Evolutionary conservation across 2,113 vertebrate genomes (phyloP).

Genomic region (Laticauda laticaudata): DNA sequence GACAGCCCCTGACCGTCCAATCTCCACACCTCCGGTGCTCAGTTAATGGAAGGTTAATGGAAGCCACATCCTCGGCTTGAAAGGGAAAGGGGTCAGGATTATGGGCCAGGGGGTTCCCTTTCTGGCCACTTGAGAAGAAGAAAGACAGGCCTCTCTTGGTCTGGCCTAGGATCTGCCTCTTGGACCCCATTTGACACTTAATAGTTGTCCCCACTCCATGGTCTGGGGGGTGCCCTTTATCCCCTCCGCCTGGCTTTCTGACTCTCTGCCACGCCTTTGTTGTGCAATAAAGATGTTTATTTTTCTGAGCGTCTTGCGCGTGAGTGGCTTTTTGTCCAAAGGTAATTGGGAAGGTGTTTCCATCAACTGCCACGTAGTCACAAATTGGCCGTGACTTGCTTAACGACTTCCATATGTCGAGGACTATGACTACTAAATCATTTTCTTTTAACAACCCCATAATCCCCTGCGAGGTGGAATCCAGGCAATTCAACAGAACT

Average conservation of each 20-base stretch:
- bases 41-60: neutral
- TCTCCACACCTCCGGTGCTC: neutral
- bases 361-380: neutral
- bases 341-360: neutral
- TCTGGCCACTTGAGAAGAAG: neutral
- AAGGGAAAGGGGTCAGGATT: neutral
- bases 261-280: neutral
- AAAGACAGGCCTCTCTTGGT: neutral
- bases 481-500: too few relatives aligned
- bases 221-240: neutral
- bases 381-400: neutral
- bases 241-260: neutral
- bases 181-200: fast-evolving
- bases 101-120: neutral
- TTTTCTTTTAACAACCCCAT: too few relatives aligned
- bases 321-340: neutral
- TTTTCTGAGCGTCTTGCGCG: slow-evolving; percentile 45
- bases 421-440: neutral
- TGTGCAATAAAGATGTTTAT: slow-evolving; percentile 64
- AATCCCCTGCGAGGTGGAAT: too few relatives aligned
- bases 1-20: neutral
- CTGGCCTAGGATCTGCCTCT: neutral
- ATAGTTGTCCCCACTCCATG: neutral
- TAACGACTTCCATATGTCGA: neutral
- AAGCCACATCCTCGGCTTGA: too few relatives aligned